Evolutionary conservation across 2,888 invertebrate species (phyloP).

Genomic region (Bombylius discolor): DNA sequence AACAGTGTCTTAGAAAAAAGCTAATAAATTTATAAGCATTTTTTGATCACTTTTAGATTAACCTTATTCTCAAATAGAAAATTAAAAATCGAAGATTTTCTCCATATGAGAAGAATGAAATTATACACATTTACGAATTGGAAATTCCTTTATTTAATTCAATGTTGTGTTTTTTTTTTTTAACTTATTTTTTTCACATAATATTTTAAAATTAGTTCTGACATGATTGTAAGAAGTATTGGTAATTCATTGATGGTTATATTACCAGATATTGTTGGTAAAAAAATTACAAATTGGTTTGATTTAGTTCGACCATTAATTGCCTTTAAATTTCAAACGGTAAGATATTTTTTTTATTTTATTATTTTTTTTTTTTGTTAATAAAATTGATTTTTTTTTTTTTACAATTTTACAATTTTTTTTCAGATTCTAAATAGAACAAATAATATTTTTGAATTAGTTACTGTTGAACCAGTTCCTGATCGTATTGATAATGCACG

Average conservation of each 20-base stretch:
- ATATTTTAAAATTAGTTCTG: constrained; percentile 44
- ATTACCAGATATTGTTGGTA: constrained; percentile 73
- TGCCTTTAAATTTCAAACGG: constrained; percentile 88
- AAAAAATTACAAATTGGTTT: constrained; percentile 85
- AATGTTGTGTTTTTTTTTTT: neutral
- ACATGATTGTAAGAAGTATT: constrained; percentile 78
- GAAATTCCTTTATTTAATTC: too few relatives aligned
- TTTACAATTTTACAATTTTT: constrained; percentile 1
- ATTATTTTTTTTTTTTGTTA: neutral
- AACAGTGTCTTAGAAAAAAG: too few relatives aligned
- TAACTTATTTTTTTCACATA: constrained; percentile 7
- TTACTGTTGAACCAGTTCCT: constrained; percentile 79
- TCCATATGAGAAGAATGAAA: too few relatives aligned
- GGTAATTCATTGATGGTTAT: constrained; percentile 85
- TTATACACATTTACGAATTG: too few relatives aligned
- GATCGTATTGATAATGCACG: constrained; percentile 44
- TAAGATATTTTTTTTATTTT: constrained; percentile 38
- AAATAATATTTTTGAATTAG: constrained; percentile 93
- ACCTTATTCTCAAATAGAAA: too few relatives aligned
- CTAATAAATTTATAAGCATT: too few relatives aligned
- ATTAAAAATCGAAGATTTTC: too few relatives aligned
- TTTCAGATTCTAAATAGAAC: constrained; percentile 80
- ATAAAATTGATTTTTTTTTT: neutral
- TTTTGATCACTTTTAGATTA: too few relatives aligned
- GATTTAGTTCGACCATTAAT: constrained; percentile 83